phyloP scores from a whole-genome alignment of 2,888 invertebrate species.

The Leucozona laternaria region DNA sequence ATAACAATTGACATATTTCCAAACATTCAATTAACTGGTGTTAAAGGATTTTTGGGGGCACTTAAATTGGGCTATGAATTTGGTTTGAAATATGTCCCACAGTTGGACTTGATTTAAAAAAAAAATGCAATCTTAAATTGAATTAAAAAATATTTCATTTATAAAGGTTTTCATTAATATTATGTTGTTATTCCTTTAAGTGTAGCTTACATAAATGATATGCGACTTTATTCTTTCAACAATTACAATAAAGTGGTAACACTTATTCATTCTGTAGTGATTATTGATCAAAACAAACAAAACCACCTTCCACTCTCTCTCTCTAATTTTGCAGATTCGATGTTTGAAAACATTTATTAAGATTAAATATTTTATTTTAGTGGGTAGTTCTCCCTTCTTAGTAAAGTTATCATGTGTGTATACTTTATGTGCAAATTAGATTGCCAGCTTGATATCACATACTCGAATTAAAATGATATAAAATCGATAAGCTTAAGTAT shows the following conservation, averaged over 20 bases:
- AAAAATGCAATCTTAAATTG: no score
- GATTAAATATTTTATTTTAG: conserved; percentile 3
- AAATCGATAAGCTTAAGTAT: not conserved
- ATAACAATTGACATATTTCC: no score
- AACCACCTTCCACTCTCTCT: not conserved
- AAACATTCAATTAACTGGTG: no score
- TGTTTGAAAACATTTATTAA: not conserved
- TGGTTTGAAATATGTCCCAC: no score
- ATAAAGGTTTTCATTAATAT: no score
- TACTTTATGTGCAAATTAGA: conserved; percentile 1
- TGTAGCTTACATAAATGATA: no score
- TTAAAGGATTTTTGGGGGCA: no score
- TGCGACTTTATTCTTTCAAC: no score
- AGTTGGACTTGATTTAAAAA: no score
- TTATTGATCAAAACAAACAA: not conserved
- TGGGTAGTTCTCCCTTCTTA: not conserved
- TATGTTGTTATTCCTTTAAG: no score
- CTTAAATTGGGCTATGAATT: no score
- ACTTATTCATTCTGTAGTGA: not conserved
- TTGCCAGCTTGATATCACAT: not conserved
- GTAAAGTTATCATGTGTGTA: not conserved
- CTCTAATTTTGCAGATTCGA: not conserved
- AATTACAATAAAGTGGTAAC: not conserved
- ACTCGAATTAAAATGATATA: not conserved
- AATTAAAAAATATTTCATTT: no score